phyloP scores from a whole-genome alignment of 1,140 invertebrate genomes.

The Rhagoletis zephyria region DNA sequence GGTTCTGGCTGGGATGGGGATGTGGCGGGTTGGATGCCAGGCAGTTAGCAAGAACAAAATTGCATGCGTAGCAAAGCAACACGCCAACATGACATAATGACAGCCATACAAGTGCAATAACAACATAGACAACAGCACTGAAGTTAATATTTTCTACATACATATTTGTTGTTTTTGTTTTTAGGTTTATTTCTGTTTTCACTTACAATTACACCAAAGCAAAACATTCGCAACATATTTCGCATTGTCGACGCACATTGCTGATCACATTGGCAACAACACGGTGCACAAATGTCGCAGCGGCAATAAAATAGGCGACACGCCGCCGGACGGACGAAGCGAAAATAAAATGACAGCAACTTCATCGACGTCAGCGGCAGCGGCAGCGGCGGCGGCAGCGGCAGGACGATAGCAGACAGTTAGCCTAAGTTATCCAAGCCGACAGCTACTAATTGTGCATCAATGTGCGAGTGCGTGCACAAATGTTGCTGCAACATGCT shows the following conservation, averaged over 20 bases:
- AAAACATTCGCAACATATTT: slow-evolving; percentile 36
- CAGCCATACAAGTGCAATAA: slow-evolving; percentile 20
- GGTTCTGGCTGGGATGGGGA: neutral
- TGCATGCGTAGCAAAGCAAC: slow-evolving; percentile 20
- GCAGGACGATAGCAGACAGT: neutral
- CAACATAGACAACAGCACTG: neutral
- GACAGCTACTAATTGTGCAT: slow-evolving; percentile 1
- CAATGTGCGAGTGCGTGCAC: neutral
- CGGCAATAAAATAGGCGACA: slow-evolving; percentile 53
- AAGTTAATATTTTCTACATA: neutral
- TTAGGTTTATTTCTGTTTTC: slow-evolving; percentile 2
- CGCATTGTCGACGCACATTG: slow-evolving; percentile 1
- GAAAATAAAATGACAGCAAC: neutral
- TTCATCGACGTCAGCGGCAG: neutral
- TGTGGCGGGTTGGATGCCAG: neutral
- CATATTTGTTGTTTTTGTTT: neutral
- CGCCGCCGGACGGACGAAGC: slow-evolving; percentile 4
- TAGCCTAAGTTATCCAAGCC: neutral
- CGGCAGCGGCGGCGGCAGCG: neutral
- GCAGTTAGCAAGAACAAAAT: slow-evolving; percentile 41
- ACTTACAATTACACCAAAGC: slow-evolving; percentile 38
- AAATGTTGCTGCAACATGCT: slow-evolving; percentile 49
- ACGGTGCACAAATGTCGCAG: neutral
- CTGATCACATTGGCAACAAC: neutral
- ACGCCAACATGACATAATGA: slow-evolving; percentile 50